Base-by-base conservation (phyloP, 2,888 invertebrate species). In the Andrena bicolor region DNA sequence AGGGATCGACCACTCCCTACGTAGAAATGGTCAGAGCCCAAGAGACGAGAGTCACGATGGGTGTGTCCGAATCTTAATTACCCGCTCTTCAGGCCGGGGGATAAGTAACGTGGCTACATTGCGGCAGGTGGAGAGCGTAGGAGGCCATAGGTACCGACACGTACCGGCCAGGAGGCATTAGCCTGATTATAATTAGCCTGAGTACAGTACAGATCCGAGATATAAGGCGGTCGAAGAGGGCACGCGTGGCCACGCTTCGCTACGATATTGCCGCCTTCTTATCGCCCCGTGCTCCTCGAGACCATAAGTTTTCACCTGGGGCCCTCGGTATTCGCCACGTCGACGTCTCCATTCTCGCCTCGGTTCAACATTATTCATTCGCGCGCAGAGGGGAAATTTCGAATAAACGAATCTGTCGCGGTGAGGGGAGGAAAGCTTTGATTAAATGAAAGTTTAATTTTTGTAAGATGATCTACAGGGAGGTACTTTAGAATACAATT, bases 31-130 rank as follows among this genome's bases (percentile, higher is more conserved):
- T 90, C 91, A 90, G 92, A 91, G 78, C 92, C 92, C 92, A 92
- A 89, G 93, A 93, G 93, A 93, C 92, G 92, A 89, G 88, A 89
- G 90, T 91, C 90, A 91, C 89, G 89, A 86, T 93, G 93, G 94
- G 94, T 93, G 94, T 94, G 94, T 92, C 93, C 89, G 93, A 93
- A 93, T 94, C 94, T 94, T 94, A 94, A 94, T 94, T 94, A 94
- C 90, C 91, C 89, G 89, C 91, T 90, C 90, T 87, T 84, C 68
- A 10, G 76, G 90, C 85, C 87, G 90, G 86, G 88, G 56, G 88
- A 92, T 92, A 91, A 92, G 93, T 91, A 91, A 92, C 92, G 84
- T 87, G 74, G 64, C 83, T 87, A 85, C 83, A 85, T 85, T 77
- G 81, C 85, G 85, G 68, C 85, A 85, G 85, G 87, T 88, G 88